A percentile compares a stretch with the other conserved stretches of the same genome.
Conservation (phyloP, 2,113 vertebrate genomes). For the Nerophis ophidion region DNA sequence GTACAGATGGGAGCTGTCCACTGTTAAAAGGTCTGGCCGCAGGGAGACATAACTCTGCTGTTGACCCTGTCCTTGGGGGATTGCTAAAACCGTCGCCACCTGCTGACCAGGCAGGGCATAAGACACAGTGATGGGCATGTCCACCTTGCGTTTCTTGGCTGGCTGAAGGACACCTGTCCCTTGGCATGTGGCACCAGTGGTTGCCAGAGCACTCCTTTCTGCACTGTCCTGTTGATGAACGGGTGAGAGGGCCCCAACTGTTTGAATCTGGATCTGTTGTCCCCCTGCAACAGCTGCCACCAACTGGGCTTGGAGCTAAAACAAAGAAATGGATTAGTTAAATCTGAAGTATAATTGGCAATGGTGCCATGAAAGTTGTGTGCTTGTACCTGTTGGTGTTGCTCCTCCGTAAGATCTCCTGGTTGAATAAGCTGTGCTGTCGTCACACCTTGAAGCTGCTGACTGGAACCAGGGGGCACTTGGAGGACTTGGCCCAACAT, state of each 20-base stretch:
- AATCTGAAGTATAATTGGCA: not conserved
- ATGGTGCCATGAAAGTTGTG: not conserved
- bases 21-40: slow-evolving; percentile 94
- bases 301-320: slow-evolving; percentile 88
- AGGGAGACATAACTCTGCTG: slow-evolving; percentile 97
- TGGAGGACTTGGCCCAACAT: slow-evolving; percentile 82
- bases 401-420: slow-evolving; percentile 91
- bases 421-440: slow-evolving; percentile 89
- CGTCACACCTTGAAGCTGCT: slow-evolving; percentile 87
- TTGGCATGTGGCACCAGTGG: slow-evolving; percentile 67
- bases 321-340: slow-evolving; percentile 4
- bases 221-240: slow-evolving; percentile 70
- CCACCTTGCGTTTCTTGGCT: slow-evolving; percentile 97
- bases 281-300: slow-evolving; percentile 84
- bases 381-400: slow-evolving; percentile 83
- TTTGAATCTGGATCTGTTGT: slow-evolving; percentile 94
- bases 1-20: slow-evolving; percentile 98
- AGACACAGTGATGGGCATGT: slow-evolving; percentile 97
- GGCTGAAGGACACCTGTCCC: slow-evolving; percentile 92
- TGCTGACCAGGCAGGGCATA: slow-evolving; percentile 97
- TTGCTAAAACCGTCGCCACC: slow-evolving; percentile 93
- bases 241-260: slow-evolving; percentile 88
- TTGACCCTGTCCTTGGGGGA: slow-evolving; percentile 87
- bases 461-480: slow-evolving; percentile 79
- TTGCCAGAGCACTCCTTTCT: slow-evolving; percentile 55